Evolutionary conservation across 2,888 invertebrate species (phyloP).

Genomic region (Ptilodon capucinus): DNA sequence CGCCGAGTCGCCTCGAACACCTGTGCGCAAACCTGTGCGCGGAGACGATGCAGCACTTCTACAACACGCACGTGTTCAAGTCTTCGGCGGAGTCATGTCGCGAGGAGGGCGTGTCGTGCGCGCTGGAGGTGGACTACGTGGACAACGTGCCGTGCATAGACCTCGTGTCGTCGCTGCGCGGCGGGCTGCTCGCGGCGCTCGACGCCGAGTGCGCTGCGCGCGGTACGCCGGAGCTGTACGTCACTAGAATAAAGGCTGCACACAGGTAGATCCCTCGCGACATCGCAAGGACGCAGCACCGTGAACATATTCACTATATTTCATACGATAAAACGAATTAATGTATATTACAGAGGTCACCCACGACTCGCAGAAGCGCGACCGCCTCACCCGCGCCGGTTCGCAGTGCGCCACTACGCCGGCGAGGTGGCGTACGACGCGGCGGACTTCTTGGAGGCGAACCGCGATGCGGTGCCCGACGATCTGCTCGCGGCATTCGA

Average conservation of each 20-base stretch:
- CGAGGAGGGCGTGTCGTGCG: slow-evolving; percentile 95
- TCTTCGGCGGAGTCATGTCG: slow-evolving; percentile 96
- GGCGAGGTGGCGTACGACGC: slow-evolving; percentile 92
- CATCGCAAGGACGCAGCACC: neutral
- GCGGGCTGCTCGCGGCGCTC: slow-evolving; percentile 94
- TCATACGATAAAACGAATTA: neutral
- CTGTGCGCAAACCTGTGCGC: slow-evolving; percentile 97
- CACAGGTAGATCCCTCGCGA: slow-evolving; percentile 47
- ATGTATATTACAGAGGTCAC: slow-evolving; percentile 85
- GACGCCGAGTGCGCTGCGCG: slow-evolving; percentile 95
- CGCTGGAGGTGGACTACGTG: slow-evolving; percentile 95
- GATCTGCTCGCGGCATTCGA: slow-evolving; percentile 96
- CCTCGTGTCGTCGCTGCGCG: slow-evolving; percentile 95
- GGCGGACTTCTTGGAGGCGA: slow-evolving; percentile 94
- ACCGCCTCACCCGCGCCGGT: slow-evolving; percentile 89
- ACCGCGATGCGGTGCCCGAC: slow-evolving; percentile 95
- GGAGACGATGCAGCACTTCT: slow-evolving; percentile 98
- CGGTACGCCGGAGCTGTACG: slow-evolving; percentile 85
- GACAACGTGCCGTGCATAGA: slow-evolving; percentile 98
- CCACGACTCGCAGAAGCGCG: slow-evolving; percentile 91
- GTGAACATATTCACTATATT: neutral
- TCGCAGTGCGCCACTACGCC: slow-evolving; percentile 94
- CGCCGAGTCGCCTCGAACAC: slow-evolving; percentile 95
- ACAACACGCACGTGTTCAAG: slow-evolving; percentile 98
- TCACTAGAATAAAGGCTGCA: slow-evolving; percentile 58